phyloP scores from a whole-genome alignment of 1,140 invertebrate genomes.

The Pachypsylla venusta region DNA sequence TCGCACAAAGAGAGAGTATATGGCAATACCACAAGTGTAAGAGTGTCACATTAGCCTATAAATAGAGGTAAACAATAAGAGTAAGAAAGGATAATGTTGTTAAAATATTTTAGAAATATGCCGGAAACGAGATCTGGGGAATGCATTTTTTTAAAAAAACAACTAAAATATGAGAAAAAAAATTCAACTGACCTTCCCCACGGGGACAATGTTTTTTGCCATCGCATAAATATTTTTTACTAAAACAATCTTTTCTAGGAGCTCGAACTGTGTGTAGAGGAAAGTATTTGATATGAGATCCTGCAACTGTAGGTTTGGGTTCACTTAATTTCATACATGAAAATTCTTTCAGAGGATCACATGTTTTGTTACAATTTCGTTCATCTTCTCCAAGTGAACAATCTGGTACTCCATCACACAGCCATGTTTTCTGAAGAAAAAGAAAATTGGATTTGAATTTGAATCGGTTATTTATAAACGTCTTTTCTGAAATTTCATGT shows the following conservation, averaged over 20 bases:
- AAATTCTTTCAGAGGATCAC: constrained; percentile 50
- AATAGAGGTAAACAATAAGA: too few relatives aligned
- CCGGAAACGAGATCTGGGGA: too few relatives aligned
- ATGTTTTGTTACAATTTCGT: constrained; percentile 48
- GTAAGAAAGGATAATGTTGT: too few relatives aligned
- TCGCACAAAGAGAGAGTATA: too few relatives aligned
- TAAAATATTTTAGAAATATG: too few relatives aligned
- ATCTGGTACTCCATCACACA: constrained; percentile 72
- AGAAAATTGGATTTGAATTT: too few relatives aligned
- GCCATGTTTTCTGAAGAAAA: constrained; percentile 62
- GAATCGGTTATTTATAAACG: too few relatives aligned
- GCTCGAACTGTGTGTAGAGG: constrained; percentile 20
- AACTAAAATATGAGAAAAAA: not conserved
- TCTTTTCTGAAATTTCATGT: too few relatives aligned
- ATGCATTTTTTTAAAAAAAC: not conserved
- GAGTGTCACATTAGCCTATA: too few relatives aligned
- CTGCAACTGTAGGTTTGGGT: constrained; percentile 29
- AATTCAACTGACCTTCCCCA: constrained; percentile 38
- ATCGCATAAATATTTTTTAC: constrained; percentile 57
- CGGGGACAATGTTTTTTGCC: constrained; percentile 53
- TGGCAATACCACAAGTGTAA: too few relatives aligned
- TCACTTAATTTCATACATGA: constrained; percentile 34
- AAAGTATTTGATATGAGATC: constrained; percentile 32
- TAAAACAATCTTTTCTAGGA: constrained; percentile 40
- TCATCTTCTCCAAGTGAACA: constrained; percentile 75